Conservation (phyloP, 2,113 vertebrate genomes). For the Patagioenas fasciata region DNA sequence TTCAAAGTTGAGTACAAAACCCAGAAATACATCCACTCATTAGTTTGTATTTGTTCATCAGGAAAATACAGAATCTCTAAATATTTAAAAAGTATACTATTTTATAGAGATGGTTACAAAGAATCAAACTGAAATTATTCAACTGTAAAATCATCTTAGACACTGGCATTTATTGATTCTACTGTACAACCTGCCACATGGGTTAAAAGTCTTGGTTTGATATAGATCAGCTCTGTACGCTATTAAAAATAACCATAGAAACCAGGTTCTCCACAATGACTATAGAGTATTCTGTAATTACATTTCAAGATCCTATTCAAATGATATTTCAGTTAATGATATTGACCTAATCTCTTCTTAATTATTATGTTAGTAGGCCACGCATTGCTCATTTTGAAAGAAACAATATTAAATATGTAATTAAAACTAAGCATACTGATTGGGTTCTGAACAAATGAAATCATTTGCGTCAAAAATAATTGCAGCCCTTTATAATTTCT, state of each 20-base stretch:
- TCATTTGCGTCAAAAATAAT: neutral
- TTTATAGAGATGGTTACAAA: neutral
- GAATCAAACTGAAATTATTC: neutral
- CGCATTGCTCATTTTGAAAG: neutral
- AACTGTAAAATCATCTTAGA: neutral
- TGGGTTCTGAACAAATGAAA: neutral
- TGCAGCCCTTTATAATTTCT: neutral
- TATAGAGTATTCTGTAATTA: neutral
- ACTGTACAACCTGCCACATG: neutral
- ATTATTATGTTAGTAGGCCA: neutral
- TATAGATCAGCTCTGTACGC: neutral
- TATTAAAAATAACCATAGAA: neutral
- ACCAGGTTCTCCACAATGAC: neutral
- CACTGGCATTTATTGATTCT: neutral
- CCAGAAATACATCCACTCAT: neutral
- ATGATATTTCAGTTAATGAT: neutral
- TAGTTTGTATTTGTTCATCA: neutral
- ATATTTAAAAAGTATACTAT: neutral
- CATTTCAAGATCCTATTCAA: neutral
- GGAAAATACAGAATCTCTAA: neutral
- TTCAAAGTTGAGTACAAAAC: neutral
- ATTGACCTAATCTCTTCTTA: neutral
- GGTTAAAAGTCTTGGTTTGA: neutral
- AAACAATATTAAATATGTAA: neutral
- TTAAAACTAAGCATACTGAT: neutral